These are phyloP conservation scores for Tapirus indicus DNA, from an alignment of 2,797 vertebrate species.

Conservation along the genomic window DNA sequence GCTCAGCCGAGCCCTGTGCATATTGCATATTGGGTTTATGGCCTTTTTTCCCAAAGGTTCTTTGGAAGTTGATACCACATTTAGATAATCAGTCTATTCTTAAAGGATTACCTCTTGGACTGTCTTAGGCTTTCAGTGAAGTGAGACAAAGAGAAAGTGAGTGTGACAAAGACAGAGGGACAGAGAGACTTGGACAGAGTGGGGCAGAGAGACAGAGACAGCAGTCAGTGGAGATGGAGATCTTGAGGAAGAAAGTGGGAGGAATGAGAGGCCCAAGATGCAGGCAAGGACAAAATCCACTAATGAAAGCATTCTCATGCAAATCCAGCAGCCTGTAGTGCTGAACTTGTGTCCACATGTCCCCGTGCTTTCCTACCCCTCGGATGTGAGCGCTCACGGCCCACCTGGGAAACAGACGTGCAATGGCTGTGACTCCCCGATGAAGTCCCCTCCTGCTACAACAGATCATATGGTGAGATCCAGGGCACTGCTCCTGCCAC, in stretches of 20 bases:
- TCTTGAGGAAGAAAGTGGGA: background rate
- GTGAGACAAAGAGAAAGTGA: background rate
- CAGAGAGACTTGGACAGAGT: background rate
- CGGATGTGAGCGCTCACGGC: background rate
- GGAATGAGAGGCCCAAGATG: background rate
- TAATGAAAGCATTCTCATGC: fast-evolving
- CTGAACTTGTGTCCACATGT: no score
- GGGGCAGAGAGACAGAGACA: background rate
- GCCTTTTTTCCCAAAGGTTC: background rate
- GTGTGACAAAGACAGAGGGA: background rate
- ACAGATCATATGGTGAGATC: background rate
- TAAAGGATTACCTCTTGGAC: background rate
- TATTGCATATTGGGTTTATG: background rate
- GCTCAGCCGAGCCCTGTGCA: fast-evolving
- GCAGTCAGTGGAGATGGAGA: fast-evolving
- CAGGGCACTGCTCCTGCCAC: background rate
- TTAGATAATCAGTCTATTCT: background rate
- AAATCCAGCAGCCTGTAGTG: background rate
- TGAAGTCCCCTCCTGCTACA: background rate
- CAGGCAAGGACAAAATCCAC: background rate
- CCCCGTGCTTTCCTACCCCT: background rate
- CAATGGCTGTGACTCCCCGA: background rate
- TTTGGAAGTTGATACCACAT: background rate
- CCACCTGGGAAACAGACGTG: background rate
- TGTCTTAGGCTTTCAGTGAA: background rate